Base-by-base conservation (phyloP, 2,888 invertebrate species). In the Drosophila paucipuncta region DNA sequence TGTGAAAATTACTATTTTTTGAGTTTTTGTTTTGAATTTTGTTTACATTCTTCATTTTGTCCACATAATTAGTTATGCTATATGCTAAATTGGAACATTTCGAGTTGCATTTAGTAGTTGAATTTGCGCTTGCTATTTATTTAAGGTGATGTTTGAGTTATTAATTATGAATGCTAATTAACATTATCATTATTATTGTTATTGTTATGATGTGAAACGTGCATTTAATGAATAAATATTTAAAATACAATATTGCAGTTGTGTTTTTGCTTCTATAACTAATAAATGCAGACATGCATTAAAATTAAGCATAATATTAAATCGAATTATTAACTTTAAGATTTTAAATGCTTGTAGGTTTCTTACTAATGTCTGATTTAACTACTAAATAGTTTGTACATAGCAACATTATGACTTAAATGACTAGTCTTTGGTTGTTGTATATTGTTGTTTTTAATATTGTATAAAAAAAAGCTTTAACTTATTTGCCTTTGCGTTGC, bases 381-480 rank as follows among this genome's bases (percentile, higher is more conserved):
- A 74, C 43, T 71, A 71, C 71, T 76, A 65, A 71, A 63, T 80
- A 76, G 53, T 83, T 86, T 87, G 87, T 87, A 87, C 90, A 90
- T 90, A 86, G 85, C 85, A 83, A 90, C 76, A 66, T 89, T 80
- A 71, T 80, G 89, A 83, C 82, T 85, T 86, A 86, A 82, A 64
- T 89, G 89, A 91, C 91, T 91, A 91, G 92, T 91, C 91, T 91
- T 91, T 91, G 92, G 91, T 92, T 91, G 90, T 89, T 74, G 73
- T 72, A 73, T 73, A 62, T 72, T 61, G 64, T 67, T 67, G 33
- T 68, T 33, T 6, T 66, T 55, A 55, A 66, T 72, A 68, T 76
- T 69, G 60, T 75, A 64, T 55, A 78, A 68, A 73, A 76, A 73
- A 75, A 70, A 82, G 78, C 79, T 84, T 89, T 85, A 85, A 85